Base-by-base conservation (phyloP, 2,888 invertebrate genomes). In the Oligia strigilis region DNA sequence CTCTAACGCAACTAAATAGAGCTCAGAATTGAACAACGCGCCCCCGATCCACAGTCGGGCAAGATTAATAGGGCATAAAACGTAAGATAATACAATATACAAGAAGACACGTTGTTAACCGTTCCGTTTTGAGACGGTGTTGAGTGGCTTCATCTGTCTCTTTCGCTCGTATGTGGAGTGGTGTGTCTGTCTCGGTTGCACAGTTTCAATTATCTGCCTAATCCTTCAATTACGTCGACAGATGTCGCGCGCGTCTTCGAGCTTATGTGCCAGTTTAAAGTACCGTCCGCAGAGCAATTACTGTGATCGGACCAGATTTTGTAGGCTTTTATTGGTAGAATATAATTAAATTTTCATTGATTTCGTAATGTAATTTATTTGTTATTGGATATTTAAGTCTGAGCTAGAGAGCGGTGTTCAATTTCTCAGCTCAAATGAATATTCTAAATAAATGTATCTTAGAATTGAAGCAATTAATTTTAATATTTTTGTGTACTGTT, bases 91-190 rank as follows among this genome's bases (percentile, higher is more conserved):
- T 96, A 96, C 96, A 97, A 97, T 96, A 96, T 97, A 97, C 97
- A 97, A 97, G 97, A 97, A 97, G 97, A 97, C 97, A 97, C 97
- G 97, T 97, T 97, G 97, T 97, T 97, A 97, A 97, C 97, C 97
- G 97, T 97, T 93, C 94, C 91, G 92, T 91, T 94, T 93, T 94
- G 94, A 93, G 95, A 91, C 94, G 94, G 94, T 87, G 93, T 93
- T 90, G 94, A 93, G 93, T 91, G 92, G 91, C 84, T 90, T 85
- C 86, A 86, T 87, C 90, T 88, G 88, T 96, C 95, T 94, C 96
- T 88, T 89, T 96, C 93, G 80, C 92, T 82, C 95, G 86, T 88
- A 81, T 87, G 83, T 82, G 84, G 74, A 80, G 78, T 81, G 80
- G 90, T 93, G 87, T 86, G 86, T 89, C 89, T 87, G 87, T 95